Evolutionary conservation across 1,140 invertebrate genomes (phyloP), one percentile per base, ranked within the genome.

Genomic region (Ephestia elutella): DNA sequence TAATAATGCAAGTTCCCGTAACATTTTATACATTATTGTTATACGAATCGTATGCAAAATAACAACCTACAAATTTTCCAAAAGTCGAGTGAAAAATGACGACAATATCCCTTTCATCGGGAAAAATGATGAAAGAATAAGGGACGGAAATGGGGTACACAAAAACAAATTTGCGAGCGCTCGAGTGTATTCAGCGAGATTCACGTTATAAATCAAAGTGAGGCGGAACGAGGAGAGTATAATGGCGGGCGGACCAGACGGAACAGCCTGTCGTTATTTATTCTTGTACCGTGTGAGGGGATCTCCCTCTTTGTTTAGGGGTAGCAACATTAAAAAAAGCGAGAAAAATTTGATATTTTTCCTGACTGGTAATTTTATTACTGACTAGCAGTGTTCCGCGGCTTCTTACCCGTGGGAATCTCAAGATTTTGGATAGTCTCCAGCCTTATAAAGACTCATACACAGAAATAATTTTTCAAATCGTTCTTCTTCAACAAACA

Each of bases 131-230:
- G n/a, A n/a, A n/a, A n/a, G n/a, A n/a, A n/a, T n/a, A n/a, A n/a
- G n/a, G n/a, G n/a, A n/a, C n/a, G 15, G 50, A 54, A 59, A 53
- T 44, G 51, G 19, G 51, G 38, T 49, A 30, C 53, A 49, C 49
- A 50, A 54, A 53, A 60, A 60, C 59, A 60, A 60, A 60, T 60
- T 60, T 49, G 54, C 48, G 25, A 35, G 25, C 38, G 30, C 30
- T 56, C 10, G 44, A 25, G 51, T 19, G 44, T n/a, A n/a, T 51
- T 51, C 32, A 38, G 57, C 18, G 50, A 25, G 54, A 48, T 54
- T 55, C 51, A 38, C 11, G n/a, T 21, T 13, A 54, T 59, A 54
- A 59, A 59, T 59, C 57, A 54, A n/a, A 53, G 57, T n/a, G 30
- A 38, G 21, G 21, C 2, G 21, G 21, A 25, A 2, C 21, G 21